Percentiles rank a stretch among this genome's conserved stretches.
phyloP scores from a whole-genome alignment of 2,797 vertebrate species.

The Mallotus villosus region DNA sequence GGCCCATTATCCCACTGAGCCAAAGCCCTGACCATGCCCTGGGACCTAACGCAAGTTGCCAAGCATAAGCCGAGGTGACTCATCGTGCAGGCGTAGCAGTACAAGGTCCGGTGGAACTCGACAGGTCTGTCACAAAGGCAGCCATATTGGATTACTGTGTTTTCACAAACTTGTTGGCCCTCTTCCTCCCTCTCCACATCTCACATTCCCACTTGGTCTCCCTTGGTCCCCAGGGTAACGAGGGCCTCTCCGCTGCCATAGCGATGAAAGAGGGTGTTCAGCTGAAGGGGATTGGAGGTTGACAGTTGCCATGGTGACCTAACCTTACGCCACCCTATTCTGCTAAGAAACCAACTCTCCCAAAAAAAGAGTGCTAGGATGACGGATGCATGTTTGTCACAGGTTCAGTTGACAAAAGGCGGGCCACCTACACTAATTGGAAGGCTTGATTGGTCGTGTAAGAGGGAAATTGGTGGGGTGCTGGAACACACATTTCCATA shows the following conservation, averaged over 20 bases:
- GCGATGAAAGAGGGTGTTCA: slow-evolving; percentile 74
- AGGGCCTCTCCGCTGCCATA: slow-evolving; percentile 71
- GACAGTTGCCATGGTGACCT: slow-evolving; percentile 72
- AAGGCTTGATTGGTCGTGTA: slow-evolving; percentile 45
- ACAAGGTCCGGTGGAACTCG: slow-evolving; percentile 16
- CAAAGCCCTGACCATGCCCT: neutral
- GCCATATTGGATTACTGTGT: slow-evolving; percentile 75
- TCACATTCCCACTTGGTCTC: slow-evolving; percentile 69
- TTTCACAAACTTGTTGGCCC: slow-evolving; percentile 74
- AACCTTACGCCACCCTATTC: slow-evolving; percentile 73
- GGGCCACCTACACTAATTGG: slow-evolving; percentile 29
- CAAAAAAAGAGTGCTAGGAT: slow-evolving; percentile 62
- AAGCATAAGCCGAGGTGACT: slow-evolving; percentile 47
- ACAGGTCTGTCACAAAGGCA: slow-evolving; percentile 59
- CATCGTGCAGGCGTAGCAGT: slow-evolving; percentile 48
- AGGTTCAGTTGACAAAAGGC: slow-evolving; percentile 56
- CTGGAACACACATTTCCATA: neutral
- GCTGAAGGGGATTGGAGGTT: slow-evolving; percentile 63
- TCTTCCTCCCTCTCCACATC: slow-evolving; percentile 57
- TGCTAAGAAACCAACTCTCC: slow-evolving; percentile 77
- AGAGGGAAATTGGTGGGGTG: slow-evolving; percentile 33
- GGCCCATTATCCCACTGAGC: neutral
- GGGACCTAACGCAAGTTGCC: slow-evolving; percentile 21
- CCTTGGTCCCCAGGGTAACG: slow-evolving; percentile 67
- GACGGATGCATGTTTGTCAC: slow-evolving; percentile 65